phyloP scores from a whole-genome alignment of 2,888 invertebrate genomes.

The Eucera pruinosa region DNA sequence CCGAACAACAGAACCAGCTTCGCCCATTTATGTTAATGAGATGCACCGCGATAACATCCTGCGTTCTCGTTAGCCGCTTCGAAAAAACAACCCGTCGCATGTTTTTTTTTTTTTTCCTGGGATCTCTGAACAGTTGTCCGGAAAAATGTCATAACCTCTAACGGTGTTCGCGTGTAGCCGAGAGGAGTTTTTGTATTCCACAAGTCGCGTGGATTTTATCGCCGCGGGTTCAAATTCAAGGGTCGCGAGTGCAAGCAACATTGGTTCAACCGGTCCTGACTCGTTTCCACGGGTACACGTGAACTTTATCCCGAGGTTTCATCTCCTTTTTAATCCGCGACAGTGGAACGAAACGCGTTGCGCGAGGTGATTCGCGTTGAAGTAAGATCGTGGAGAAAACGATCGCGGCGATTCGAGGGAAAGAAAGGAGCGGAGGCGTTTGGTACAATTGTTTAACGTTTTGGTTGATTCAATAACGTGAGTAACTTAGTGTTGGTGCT shows the following conservation, averaged over 20 bases:
- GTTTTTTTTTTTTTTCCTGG: slow-evolving; percentile 5
- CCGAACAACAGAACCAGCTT: neutral
- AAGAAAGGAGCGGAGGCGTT: neutral
- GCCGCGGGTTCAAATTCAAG: slow-evolving; percentile 35
- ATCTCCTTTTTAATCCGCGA: slow-evolving; percentile 30
- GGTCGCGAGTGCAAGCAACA: slow-evolving; percentile 26
- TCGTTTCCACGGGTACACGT: slow-evolving; percentile 13
- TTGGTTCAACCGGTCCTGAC: slow-evolving; percentile 34
- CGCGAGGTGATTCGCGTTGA: neutral
- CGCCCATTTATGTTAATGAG: slow-evolving; percentile 39
- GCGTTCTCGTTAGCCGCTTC: slow-evolving; percentile 40
- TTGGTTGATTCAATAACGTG: too few species aligned
- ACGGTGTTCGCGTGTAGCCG: neutral
- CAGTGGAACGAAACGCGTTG: neutral
- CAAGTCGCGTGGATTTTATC: slow-evolving; percentile 16
- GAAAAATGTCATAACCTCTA: slow-evolving; percentile 38
- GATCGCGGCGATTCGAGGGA: too few species aligned
- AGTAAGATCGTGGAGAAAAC: too few species aligned
- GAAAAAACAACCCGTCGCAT: slow-evolving; percentile 17
- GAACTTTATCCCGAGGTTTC: neutral
- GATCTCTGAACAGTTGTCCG: neutral
- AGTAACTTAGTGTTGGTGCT: too few species aligned
- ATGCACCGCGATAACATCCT: slow-evolving; percentile 50
- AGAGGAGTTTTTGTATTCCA: slow-evolving; percentile 55
- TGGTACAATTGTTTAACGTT: too few species aligned